These are phyloP conservation scores for Eupsilia transversa DNA, from an alignment of 2,888 invertebrate species.

Conservation along the genomic window DNA sequence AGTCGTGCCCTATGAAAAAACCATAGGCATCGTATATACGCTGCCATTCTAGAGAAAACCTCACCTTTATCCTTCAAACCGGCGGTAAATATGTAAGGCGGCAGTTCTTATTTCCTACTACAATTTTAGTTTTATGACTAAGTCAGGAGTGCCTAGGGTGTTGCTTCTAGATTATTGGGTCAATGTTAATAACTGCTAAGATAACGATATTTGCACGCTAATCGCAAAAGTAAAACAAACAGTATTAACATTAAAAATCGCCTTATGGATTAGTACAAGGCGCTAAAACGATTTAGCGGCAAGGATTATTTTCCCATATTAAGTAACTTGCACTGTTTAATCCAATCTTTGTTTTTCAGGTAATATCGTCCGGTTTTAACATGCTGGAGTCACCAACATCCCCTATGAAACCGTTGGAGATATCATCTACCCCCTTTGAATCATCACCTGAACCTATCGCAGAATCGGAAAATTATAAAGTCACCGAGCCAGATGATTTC, in stretches of 20 bases:
- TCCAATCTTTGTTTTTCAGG: conserved; percentile 76
- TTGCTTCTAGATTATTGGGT: conserved; percentile 29
- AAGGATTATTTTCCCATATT: background rate
- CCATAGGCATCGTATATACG: background rate
- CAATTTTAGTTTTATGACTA: conserved; percentile 30
- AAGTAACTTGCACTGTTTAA: background rate
- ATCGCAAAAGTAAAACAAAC: conserved; percentile 16
- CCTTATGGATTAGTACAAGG: conserved; percentile 12
- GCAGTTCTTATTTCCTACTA: background rate
- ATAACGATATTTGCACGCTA: conserved; percentile 40
- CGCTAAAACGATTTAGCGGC: background rate
- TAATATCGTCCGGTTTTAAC: conserved; percentile 86
- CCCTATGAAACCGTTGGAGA: conserved; percentile 82
- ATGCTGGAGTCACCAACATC: conserved; percentile 80
- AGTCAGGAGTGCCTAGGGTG: conserved; percentile 39
- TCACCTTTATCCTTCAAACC: background rate
- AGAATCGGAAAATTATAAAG: conserved; percentile 85
- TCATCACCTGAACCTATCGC: conserved; percentile 77
- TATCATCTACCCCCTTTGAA: conserved; percentile 86
- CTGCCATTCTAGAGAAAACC: background rate
- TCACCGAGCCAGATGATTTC: conserved; percentile 90
- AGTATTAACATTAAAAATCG: background rate
- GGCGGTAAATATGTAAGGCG: conserved; percentile 3
- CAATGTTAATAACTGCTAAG: conserved; percentile 30
- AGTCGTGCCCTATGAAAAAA: background rate